Percentiles rank a stretch among this genome's conserved stretches.
Evolutionary conservation across 2,797 vertebrate species (phyloP).

Genomic region (Neostethus bicornis): DNA sequence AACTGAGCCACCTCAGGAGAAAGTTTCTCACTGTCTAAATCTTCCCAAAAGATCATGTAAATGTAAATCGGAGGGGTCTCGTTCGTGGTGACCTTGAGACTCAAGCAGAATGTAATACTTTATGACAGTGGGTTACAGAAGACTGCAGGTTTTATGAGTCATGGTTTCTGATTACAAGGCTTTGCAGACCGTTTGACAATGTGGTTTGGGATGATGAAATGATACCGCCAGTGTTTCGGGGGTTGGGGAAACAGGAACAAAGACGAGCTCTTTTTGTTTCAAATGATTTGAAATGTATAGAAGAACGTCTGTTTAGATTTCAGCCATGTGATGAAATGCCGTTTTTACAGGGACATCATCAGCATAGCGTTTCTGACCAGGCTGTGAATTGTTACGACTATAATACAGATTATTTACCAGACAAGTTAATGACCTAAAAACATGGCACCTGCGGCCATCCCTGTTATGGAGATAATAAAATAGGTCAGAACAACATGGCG

Average conservation of each 20-base stretch:
- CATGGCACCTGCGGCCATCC: neutral
- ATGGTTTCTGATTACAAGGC: constrained; percentile 65
- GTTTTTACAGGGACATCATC: too few species aligned
- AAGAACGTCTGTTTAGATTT: neutral
- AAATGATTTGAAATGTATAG: constrained; percentile 34
- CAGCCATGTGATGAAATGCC: too few species aligned
- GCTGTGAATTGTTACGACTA: too few species aligned
- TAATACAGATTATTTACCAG: neutral
- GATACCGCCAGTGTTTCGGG: constrained; percentile 22
- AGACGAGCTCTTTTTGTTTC: constrained; percentile 45
- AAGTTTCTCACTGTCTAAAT: constrained; percentile 18
- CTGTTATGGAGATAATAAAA: constrained; percentile 1
- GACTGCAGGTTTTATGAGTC: constrained; percentile 69
- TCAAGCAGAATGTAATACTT: constrained; percentile 65
- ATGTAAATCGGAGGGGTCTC: constrained; percentile 27
- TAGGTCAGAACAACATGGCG: constrained; percentile 13
- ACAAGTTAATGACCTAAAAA: constrained; percentile 1
- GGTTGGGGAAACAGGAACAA: constrained; percentile 16
- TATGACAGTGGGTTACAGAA: constrained; percentile 60
- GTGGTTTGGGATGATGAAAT: constrained; percentile 47
- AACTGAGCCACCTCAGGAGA: constrained; percentile 22
- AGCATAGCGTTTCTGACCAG: too few species aligned
- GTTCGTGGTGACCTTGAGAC: constrained; percentile 64
- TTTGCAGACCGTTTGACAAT: constrained; percentile 69
- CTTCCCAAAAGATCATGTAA: constrained; percentile 29